Conservation (phyloP, 1,140 invertebrate species). For the Proctacanthus coquilletti region DNA sequence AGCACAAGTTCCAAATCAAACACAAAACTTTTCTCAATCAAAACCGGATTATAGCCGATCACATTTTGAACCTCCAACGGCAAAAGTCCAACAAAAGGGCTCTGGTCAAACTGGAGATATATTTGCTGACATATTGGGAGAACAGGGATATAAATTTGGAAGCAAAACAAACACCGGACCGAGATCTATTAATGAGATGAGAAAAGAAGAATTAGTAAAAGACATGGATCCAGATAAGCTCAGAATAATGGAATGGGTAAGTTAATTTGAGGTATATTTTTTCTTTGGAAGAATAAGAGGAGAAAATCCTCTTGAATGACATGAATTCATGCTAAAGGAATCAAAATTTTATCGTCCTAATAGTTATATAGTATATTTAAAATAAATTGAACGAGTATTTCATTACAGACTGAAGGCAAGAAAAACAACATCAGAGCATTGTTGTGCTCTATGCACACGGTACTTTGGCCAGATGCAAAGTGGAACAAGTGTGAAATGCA, state of each 20-base stretch:
- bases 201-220: slow-evolving; percentile 69
- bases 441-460: slow-evolving; percentile 81
- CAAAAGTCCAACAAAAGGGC: slow-evolving; percentile 16
- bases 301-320: too few species aligned
- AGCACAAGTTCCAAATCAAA: slow-evolving; percentile 5
- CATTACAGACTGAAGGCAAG: slow-evolving; percentile 76
- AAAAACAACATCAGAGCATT: slow-evolving; percentile 91
- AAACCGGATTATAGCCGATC: slow-evolving; percentile 43
- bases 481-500: slow-evolving; percentile 92
- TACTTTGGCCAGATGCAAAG: slow-evolving; percentile 86
- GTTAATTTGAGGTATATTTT: slow-evolving; percentile 5
- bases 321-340: too few species aligned
- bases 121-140: slow-evolving; percentile 80
- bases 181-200: slow-evolving; percentile 83
- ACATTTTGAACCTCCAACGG: slow-evolving; percentile 43
- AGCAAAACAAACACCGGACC: slow-evolving; percentile 60
- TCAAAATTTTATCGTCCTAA: not conserved
- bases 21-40: slow-evolving; percentile 6
- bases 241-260: slow-evolving; percentile 62
- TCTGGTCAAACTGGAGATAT: slow-evolving; percentile 46
- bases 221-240: slow-evolving; percentile 86
- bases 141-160: slow-evolving; percentile 72
- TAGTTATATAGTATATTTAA: not conserved
- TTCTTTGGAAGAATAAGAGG: too few species aligned
- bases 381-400: slow-evolving; percentile 3